phyloP scores from a whole-genome alignment of 2,113 vertebrate species.

The Catharus bicknelli region DNA sequence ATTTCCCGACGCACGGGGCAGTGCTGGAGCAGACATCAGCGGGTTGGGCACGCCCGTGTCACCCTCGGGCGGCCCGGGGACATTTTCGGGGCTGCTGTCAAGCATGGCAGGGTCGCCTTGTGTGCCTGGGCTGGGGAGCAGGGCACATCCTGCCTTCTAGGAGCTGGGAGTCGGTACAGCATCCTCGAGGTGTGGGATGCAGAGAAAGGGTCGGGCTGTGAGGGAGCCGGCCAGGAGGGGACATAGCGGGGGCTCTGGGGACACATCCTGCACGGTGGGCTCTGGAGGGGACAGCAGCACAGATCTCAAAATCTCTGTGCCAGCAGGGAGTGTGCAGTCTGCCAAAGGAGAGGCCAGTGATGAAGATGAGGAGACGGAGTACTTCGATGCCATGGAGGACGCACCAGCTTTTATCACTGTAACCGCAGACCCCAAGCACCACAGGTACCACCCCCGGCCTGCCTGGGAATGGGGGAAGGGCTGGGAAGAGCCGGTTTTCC shows the following conservation, averaged over 20 bases:
- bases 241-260: fast-evolving
- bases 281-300: neutral
- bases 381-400: slow-evolving; percentile 99
- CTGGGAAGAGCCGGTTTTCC: fast-evolving
- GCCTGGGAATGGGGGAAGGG: neutral
- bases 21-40: fast-evolving
- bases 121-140: fast-evolving
- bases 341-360: slow-evolving; percentile 93
- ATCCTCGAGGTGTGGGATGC: neutral
- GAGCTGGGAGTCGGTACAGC: fast-evolving
- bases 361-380: slow-evolving; percentile 98
- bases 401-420: slow-evolving; percentile 96
- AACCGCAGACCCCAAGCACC: slow-evolving; percentile 87
- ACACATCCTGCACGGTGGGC: fast-evolving
- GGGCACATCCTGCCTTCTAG: neutral
- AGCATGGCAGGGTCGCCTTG: fast-evolving
- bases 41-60: fast-evolving
- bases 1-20: fast-evolving
- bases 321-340: slow-evolving; percentile 77
- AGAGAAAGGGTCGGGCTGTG: neutral
- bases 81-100: neutral
- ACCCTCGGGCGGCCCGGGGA: neutral
- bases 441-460: slow-evolving; percentile 74
- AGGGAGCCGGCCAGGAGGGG: fast-evolving
- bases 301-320: neutral